A percentile compares a stretch with the other conserved stretches of the same genome.
These are phyloP conservation scores for Caenorhabditis sulstoni DNA, from an alignment of 2,888 invertebrate species.

Conservation along the genomic window DNA sequence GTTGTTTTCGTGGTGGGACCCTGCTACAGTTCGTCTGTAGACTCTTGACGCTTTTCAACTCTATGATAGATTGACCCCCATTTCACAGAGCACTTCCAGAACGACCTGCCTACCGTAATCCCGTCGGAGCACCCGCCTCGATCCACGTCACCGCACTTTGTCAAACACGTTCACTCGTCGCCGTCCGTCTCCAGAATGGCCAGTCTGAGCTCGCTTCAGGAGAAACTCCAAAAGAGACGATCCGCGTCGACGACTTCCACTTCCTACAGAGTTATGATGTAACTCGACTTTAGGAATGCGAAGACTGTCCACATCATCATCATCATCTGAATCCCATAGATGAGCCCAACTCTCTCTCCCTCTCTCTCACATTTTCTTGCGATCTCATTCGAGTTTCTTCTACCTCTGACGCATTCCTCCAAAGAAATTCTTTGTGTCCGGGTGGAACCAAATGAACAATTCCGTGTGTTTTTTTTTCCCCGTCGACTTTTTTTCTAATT, in stretches of 20 bases:
- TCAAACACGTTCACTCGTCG: conserved; percentile 6
- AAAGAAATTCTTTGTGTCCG: no score
- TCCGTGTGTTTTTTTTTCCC: no score
- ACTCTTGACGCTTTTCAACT: no score
- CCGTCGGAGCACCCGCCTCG: background rate
- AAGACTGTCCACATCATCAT: background rate
- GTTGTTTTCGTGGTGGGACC: no score
- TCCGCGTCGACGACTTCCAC: background rate
- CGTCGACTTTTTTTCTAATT: no score
- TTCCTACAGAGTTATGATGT: background rate
- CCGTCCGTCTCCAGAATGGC: conserved; percentile 19
- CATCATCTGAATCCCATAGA: conserved; percentile 8
- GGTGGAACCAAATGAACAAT: no score
- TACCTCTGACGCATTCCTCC: no score
- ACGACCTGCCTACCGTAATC: background rate
- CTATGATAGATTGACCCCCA: no score
- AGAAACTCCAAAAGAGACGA: background rate
- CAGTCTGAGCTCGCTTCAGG: conserved; percentile 8
- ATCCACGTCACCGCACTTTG: background rate
- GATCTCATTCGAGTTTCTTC: no score
- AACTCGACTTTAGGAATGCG: background rate
- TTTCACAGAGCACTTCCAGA: no score
- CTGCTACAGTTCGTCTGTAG: no score
- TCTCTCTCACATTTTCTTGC: no score
- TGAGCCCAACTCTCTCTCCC: conserved; percentile 4